Base-by-base conservation (phyloP, 2,113 vertebrate genomes). In the Osmerus mordax region DNA sequence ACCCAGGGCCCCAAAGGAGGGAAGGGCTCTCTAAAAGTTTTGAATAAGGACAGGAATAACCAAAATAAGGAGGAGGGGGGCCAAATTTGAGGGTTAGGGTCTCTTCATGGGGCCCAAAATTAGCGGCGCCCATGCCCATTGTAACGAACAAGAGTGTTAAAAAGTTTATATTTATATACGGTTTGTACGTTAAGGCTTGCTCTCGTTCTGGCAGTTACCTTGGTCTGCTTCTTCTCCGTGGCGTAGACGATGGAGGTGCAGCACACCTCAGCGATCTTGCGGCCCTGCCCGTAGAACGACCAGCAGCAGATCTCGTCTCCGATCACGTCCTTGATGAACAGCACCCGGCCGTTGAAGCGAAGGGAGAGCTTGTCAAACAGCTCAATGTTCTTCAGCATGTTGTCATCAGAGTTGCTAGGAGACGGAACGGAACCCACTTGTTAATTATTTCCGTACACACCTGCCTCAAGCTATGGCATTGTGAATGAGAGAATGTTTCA, bases 341-440 rank as follows among this genome's bases (percentile, higher is more conserved):
- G 94, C 47, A 99, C 97, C 2, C 97, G 87, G 2, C 97, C 97
- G 0, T 99, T 99, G 77, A 99, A 99, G 71, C 97, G 90, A 90
- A 99, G 80, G 0, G 97, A 99, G 69, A 99, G 91, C 90, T 99
- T 99, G 84, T 99, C 97, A 19, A 99, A 99, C 8, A 99, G 93
- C 82, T 99, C 97, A 0, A 99, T 99, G 89, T 99, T 99, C 88
- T 99, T 99, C 88, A 99, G 90, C 96, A 98, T 99, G 86, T 99
- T 99, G 91, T 99, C 97, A 0, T 99, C 97, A 0, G 97, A 99
- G 87, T 98, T 99, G 90, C 97, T 99, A 90, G 29, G 62, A 64
- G 32, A 64, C 3, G 62, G 14, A 8, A 36, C 28, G 14, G 62
- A 64, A 16, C 15, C 14, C 62, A 64, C 15, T 8, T n/a, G 29